Base-by-base conservation (phyloP, 2,797 vertebrate species). In the Enteromius argenteus region DNA sequence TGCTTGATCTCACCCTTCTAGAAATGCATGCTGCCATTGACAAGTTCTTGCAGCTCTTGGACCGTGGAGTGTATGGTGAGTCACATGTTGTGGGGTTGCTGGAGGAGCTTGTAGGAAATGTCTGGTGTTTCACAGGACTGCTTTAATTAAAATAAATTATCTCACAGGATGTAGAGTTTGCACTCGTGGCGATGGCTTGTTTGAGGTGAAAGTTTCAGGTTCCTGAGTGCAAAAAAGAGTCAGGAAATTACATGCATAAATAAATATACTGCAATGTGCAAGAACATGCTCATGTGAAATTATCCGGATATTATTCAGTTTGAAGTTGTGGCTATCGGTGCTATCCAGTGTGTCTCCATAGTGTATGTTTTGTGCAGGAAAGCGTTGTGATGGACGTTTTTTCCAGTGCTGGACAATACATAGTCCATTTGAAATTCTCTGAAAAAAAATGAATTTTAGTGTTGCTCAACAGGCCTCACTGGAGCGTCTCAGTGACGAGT, bases 31-130 rank as follows among this genome's bases (percentile, higher is more conserved):
- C 93, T 10, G 95, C 96, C 0, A 95, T 96, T 58, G 89, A 93
- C 37, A 93, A 79, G 79, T 98, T 97, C 89, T 92, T 96, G 86
- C 94, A 96, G 89, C 95, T 97, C n/a, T 93, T 98, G 39, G 90
- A 95, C 86, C 93, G 82, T 87, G 97, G 97, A 13, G 95, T 96
- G 46, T 97, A 97, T 17, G 96, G 97, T 97, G 89, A 94, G 94
- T 86, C 85, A 79, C 58, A n/a, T 10, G n/a, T 11, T 80, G 17
- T 69, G 39, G 3, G 8, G 17, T 84, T 72, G 53, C 27, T 60
- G 2, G 27, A n/a, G 32, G 27, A 32, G 46, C 35, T 23, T 21
- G 15, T 67, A 83, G 60, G 42, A 60, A 72, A 39, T 21, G 39
- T 30, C 23, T 67, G 67, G 2, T 56, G 46, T 53, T 76, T 83